Evolutionary conservation across 1,140 invertebrate species (phyloP), one percentile per base, ranked within the genome.

Genomic region (Lutraria rhynchaena): DNA sequence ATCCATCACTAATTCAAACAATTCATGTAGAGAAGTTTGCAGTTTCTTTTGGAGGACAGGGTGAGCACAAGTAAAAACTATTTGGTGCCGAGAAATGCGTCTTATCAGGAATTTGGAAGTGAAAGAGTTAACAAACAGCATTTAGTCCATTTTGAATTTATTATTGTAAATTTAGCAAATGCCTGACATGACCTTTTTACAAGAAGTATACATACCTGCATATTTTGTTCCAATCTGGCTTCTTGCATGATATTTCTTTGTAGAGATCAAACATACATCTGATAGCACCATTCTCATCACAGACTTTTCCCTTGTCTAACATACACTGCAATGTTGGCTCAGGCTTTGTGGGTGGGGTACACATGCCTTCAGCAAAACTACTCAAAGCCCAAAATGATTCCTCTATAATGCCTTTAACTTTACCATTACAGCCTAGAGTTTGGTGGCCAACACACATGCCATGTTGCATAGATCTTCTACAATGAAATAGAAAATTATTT

Each of bases 281-380:
- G 15, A 15, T 7, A 41, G 73, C 73, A 22, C n/a, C 29, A 19
- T 19, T 1, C 29, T 60, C 53, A 44, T 63, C 37, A 60, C 57
- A 61, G 0, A 13, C 58, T 35, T 51, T 24, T 4, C 24, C 4
- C 2, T 24, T 44, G 29, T 60, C 55, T 7, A 46, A 4, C 9
- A 3, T 27, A 75, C 73, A 75, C 31, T 75, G 73, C 57, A 75
- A 60, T 53, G 53, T 75, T 11, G 73, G 73, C 31, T 75, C 73
- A 22, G 73, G 73, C 24, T 61, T 29, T 33, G 73, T 15, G n/a
- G 73, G 37, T 60, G 57, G 73, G 33, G 41, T 49, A 61, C 55
- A 61, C 11, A n/a, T 49, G n/a, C 51, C 22, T 15, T 61, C 1
- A 22, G 63, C 58, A 22, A 75, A 27, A 61, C 3, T 17, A 19